Conservation (phyloP, 2,888 invertebrate genomes). For the Acronicta aceris region DNA sequence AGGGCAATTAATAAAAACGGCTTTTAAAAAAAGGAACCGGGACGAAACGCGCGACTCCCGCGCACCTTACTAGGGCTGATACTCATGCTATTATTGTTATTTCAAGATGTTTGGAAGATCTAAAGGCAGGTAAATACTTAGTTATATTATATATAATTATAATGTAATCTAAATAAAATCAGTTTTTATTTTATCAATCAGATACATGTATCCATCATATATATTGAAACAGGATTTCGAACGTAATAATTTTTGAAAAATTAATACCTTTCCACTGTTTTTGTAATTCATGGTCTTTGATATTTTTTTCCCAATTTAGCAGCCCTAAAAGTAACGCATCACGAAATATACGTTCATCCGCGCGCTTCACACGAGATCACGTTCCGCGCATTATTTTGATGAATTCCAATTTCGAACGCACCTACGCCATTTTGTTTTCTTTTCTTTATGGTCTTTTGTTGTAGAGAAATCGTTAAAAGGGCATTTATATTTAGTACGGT, state of each 20-base stretch:
- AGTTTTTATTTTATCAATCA: background rate
- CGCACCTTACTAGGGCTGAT: conserved; percentile 67
- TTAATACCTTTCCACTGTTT: background rate
- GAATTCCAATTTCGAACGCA: conserved; percentile 74
- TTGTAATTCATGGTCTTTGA: background rate
- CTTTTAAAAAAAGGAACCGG: conserved; percentile 64
- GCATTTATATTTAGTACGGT: conserved; percentile 36
- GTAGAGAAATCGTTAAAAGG: conserved; percentile 46
- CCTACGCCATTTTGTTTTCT: conserved; percentile 62
- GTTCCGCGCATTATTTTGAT: conserved; percentile 84
- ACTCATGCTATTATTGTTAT: conserved; percentile 9
- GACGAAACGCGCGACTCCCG: conserved; percentile 65
- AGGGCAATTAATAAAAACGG: conserved; percentile 75
- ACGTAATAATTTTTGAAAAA: background rate
- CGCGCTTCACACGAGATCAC: conserved; percentile 77
- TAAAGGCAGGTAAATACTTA: too few relatives aligned
- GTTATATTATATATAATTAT: too few relatives aligned
- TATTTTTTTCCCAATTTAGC: conserved; percentile 20
- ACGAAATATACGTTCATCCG: conserved; percentile 82
- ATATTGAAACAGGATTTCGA: too few relatives aligned
- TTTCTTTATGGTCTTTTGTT: conserved; percentile 56
- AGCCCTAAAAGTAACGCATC: conserved; percentile 67
- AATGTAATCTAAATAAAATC: background rate
- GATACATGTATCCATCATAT: too few relatives aligned
- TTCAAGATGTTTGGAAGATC: background rate